Percentiles rank a stretch among this genome's conserved stretches.
phyloP scores from a whole-genome alignment of 2,888 invertebrate species.

The Lathronympha strigana region DNA sequence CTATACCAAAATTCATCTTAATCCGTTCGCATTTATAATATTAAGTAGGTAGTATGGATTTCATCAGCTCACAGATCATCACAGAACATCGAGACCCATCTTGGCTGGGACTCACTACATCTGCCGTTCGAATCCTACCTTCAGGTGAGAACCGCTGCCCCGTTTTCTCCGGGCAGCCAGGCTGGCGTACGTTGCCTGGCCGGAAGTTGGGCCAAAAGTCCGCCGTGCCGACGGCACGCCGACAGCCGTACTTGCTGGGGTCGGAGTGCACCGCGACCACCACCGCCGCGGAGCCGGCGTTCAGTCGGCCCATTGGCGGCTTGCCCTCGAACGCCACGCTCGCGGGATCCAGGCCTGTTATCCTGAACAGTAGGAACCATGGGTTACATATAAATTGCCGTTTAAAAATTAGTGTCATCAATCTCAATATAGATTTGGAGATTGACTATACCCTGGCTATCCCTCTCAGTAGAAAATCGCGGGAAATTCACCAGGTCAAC shows the following conservation, averaged over 20 bases:
- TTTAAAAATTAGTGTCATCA: too few relatives aligned
- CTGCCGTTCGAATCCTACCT: background rate
- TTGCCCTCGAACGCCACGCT: slow-evolving; percentile 40
- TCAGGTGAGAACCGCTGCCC: slow-evolving; percentile 15
- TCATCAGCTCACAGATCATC: too few relatives aligned
- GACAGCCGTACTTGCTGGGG: slow-evolving; percentile 43
- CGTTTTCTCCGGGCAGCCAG: slow-evolving; percentile 38
- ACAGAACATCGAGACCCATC: too few relatives aligned
- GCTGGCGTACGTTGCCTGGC: slow-evolving; percentile 41
- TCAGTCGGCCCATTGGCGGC: slow-evolving; percentile 1
- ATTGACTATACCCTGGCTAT: too few relatives aligned
- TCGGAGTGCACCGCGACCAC: slow-evolving; percentile 44
- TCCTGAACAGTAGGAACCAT: background rate
- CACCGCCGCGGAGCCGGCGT: slow-evolving; percentile 40
- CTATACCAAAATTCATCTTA: too few relatives aligned
- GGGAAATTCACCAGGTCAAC: too few relatives aligned
- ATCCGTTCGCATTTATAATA: too few relatives aligned
- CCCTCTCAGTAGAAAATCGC: too few relatives aligned
- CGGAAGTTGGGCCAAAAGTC: slow-evolving; percentile 45
- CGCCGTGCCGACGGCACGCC: slow-evolving; percentile 37
- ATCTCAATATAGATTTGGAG: too few relatives aligned
- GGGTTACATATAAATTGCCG: background rate
- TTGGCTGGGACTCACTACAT: background rate
- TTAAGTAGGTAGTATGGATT: too few relatives aligned
- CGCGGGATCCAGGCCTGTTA: slow-evolving; percentile 41